phyloP scores from a whole-genome alignment of 2,888 invertebrate genomes.

The Acrobeloides nanus region DNA sequence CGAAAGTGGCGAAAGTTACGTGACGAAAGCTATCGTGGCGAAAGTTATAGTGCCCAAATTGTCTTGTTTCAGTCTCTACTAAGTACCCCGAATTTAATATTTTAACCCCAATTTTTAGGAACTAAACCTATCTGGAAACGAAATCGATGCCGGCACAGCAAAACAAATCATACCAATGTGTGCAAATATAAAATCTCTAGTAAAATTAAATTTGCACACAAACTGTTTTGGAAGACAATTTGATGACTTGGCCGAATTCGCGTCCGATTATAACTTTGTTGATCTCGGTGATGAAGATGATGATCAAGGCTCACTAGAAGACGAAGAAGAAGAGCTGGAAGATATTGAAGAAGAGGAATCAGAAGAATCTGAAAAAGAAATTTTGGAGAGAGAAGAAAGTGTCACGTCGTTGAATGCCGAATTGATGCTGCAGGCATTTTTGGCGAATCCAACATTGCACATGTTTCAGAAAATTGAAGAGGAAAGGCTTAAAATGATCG shows the following conservation, averaged over 20 bases:
- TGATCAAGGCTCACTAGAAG: constrained; percentile 15
- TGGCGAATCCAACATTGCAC: too few species aligned
- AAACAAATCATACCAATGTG: constrained; percentile 7
- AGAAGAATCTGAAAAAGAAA: too few species aligned
- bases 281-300: constrained; percentile 23
- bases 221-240: constrained; percentile 32
- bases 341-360: constrained; percentile 14
- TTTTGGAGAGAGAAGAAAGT: too few species aligned
- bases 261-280: constrained; percentile 6
- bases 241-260: constrained; percentile 10
- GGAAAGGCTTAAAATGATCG: too few species aligned
- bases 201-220: constrained; percentile 17
- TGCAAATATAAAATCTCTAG: constrained; percentile 7
- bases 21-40: too few species aligned
- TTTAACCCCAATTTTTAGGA: constrained; percentile 2
- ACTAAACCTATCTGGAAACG: constrained; percentile 27
- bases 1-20: too few species aligned
- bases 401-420: too few species aligned
- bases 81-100: constrained; percentile 5
- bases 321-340: not conserved
- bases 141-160: constrained; percentile 16
- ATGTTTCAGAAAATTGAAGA: too few species aligned
- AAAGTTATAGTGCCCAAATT: not conserved
- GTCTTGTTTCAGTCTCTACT: too few species aligned
- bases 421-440: too few species aligned